Base-by-base conservation (phyloP, 2,888 invertebrate species). In the Clivina fossor region DNA sequence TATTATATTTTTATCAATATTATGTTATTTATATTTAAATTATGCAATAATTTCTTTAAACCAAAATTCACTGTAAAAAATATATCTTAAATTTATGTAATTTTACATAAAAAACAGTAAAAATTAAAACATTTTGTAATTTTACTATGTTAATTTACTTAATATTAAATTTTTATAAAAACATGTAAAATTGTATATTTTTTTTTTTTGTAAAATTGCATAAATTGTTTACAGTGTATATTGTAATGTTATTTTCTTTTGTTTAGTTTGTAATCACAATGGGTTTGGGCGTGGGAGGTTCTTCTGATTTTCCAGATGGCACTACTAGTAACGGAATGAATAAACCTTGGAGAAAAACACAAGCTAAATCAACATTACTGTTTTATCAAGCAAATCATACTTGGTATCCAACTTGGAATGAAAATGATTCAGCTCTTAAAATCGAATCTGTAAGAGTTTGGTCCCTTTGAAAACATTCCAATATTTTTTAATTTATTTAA, bases 281-380 rank as follows among this genome's bases (percentile, higher is more conserved):
- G 40, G 88, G 88, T 0, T 74, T 88, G 3, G 85, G 83, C 33
- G 85, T 82, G 2, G 88, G 87, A n/a, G 86, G 88, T 13, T 70
- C 80, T 19, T 77, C 78, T 0, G 82, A 83, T 68, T 88, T 88
- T 69, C 81, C 80, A 0, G 84, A 88, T 63, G 71, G 70, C 11
- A 69, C 69, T 13, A 67, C 65, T 51, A 76, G 78, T 22, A 63
- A 62, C 1, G 66, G 68, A 7, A 57, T 65, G 26, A 62, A 68
- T 0, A 88, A 88, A 66, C 88, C 88, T 3, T 89, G 88, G 88
- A 74, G 63, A 49, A 85, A 86, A 66, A 65, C 66, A 1, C 77
- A 75, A 0, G 74, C 78, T 4, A 80, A 80, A 65, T 81, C 81
- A 15, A 75, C 79, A 64, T 73, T 80, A 9, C 72, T 77, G 33